Base-by-base conservation (phyloP, 2,113 vertebrate genomes). In the Tetrax tetrax region DNA sequence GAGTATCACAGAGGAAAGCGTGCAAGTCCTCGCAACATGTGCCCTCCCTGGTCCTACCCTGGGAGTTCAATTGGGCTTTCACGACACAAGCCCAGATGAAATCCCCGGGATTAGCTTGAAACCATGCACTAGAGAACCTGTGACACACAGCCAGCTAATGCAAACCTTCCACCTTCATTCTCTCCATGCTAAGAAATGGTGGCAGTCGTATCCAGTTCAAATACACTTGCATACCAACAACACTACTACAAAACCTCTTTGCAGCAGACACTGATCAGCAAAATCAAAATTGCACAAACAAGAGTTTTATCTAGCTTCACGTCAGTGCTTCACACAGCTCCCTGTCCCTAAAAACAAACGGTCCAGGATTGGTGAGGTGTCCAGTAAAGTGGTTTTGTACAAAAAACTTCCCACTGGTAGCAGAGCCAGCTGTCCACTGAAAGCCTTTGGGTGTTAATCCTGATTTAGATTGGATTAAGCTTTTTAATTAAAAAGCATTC, bases 401-500 rank as follows among this genome's bases (percentile, higher is more conserved):
- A 96, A 84, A 95, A 66, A 92, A 66, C 74, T 82, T 91, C 75
- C 83, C 92, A 33, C 87, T 94, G 81, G 85, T 83, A 88, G 81
- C 71, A 96, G 15, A 95, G 90, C 83, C 89, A 96, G 96, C 76
- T 97, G 91, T 90, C 94, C 54, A 86, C 23, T 77, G 45, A 96
- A 84, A 96, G 95, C 92, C 85, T 95, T 84, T 86, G 92, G 87
- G 80, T 87, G 89, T 95, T 97, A 95, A 97, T 96, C 90, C 85
- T 56, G 53, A 91, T 95, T 88, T 90, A 68, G 89, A 72, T 1
- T 83, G 93, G 92, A 89, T 98, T 96, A 98, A 97, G 89, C 57
- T 94, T 94, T 96, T 96, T 96, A 97, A 97, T 97, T 96, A 61
- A 96, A 66, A 89, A 48, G 17, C 92, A 87, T 96, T 97, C 12